Evolutionary conservation across 2,888 invertebrate genomes (phyloP), one percentile per base, ranked within the genome.

Genomic region (Tachina grossa): DNA sequence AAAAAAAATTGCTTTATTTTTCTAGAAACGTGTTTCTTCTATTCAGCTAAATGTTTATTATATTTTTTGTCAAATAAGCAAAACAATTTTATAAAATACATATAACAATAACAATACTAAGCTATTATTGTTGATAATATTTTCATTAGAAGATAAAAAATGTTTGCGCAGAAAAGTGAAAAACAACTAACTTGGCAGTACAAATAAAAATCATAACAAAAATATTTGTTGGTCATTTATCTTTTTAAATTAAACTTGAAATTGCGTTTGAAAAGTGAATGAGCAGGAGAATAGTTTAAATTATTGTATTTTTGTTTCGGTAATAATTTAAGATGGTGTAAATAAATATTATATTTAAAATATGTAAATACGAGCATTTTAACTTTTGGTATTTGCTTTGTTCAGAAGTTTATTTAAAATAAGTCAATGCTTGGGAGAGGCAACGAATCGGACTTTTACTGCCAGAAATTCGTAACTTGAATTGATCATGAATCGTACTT

Each of bases 1-100:
- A 57, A 69, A 59, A 14, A 16, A 19, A 16, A 61, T 43, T 31
- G 11, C 43, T 49, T 53, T 63, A 13, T 47, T 55, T 61, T 31
- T 47, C 55, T 43, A 16, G 41, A 49, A 68, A 59, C 51, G 59
- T 59, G 68, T 59, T 41, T 47, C 39, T 53, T 16, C 5, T 43
- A n/a, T 80, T 57, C 49, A 10, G 39, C 13, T 45, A 16, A 19
- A 65, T 9, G 22, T 43, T 22, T 31, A 31, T 31, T 31, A 31
- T 31, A 31, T 22, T 65, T 68, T 74, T 45, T 77, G 65, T 31
- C 51, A 57, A 65, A 77, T 65, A 77, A 83, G 76, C 82, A 71
- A 76, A 71, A 55, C 43, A n/a, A 49, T 45, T 53, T 71, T 55
- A 11, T 6, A 57, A 66, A 66, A n/a, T 47, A 55, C 11, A 39